Base-by-base conservation (phyloP, 2,888 invertebrate species). In the Patella pellucida region DNA sequence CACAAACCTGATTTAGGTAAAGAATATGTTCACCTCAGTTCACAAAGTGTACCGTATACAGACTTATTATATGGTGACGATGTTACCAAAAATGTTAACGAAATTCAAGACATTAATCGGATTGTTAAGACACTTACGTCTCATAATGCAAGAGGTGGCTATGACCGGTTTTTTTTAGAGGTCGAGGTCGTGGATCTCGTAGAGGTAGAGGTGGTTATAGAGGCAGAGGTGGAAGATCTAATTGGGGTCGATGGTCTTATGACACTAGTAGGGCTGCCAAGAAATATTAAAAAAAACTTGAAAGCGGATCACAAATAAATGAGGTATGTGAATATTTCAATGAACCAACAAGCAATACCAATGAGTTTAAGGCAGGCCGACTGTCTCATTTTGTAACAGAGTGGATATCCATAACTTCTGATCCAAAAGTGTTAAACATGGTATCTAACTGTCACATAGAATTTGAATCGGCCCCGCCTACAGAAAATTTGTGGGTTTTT, bases 361-460 rank as follows among this genome's bases (percentile, higher is more conserved):
- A 54, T 27, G 9, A 16, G n/a, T 69, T 69, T 71, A n/a, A 16
- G 52, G 71, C 71, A 52, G 54, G 71, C 15, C 52, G 52, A 52
- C 19, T 71, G 19, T 50, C 51, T 50, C n/a, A 50, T 14, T 52
- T 52, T 52, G 2, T 19, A 14, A 4, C 52, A 16, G 3, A 14
- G n/a, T 71, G 71, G 71, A 9, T 16, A 15, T 14, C 15, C 12
- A 16, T 71, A 3, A 71, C 71, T 27, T 71, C 52, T 15, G 71
- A 71, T 52, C 4, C 11, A 23, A 27, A 16, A 16, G 50, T 19
- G 16, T 52, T 71, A 52, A 54, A 52, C 19, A 71, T 52, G 15
- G 71, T 27, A 3, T 14, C 16, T 16, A 9, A n/a, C 14, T 71
- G 52, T 52, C 52, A 19, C 19, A 3, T 71, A 11, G 54, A 71